Evolutionary conservation across 2,888 invertebrate species (phyloP), one percentile per base, ranked within the genome.

Genomic region (Chloromyia formosa): DNA sequence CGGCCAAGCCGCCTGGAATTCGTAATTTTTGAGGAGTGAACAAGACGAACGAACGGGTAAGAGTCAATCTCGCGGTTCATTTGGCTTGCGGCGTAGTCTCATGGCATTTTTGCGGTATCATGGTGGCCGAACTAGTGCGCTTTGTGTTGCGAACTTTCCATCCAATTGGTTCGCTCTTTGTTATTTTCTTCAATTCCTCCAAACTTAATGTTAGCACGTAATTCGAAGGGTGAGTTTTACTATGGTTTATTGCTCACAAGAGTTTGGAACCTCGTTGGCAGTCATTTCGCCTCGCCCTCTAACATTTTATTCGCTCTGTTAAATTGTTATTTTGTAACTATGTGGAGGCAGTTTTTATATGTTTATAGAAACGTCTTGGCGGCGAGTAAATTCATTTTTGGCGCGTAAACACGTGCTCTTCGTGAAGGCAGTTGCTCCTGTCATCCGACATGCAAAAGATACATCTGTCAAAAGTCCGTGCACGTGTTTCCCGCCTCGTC

Each of bases 371-470:
- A n/a, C n/a, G n/a, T n/a, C n/a, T n/a, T n/a, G n/a, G n/a, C n/a
- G n/a, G n/a, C n/a, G n/a, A n/a, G n/a, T n/a, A n/a, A n/a, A 23
- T 68, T 14, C 16, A 16, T 12, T 56, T 69, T 69, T 69, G 54
- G 69, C 69, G 69, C 66, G 54, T 12, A 69, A 69, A 54, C 69
- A 69, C 69, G 69, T 69, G 69, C 69, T 20, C 22, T 0, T 68
- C 23, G 68, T 20, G n/a, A 64, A 42, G 18, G 42, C 64, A 64
- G 42, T 18, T 64, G 64, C 61, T 16, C 12, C 27, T 61, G 61
- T 61, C 61, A 61, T 35, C 18, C 20, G 58, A 20, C 12, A 14
- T 14, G 61, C 23, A 35, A 23, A 12, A 12, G 64, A n/a, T n/a
- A n/a, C n/a, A n/a, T n/a, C 42, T 64, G 64, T 64, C 64, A 64